Evolutionary conservation across 2,888 invertebrate genomes (phyloP), one percentile per base, ranked within the genome.

Genomic region (Prionchulus punctatus): DNA sequence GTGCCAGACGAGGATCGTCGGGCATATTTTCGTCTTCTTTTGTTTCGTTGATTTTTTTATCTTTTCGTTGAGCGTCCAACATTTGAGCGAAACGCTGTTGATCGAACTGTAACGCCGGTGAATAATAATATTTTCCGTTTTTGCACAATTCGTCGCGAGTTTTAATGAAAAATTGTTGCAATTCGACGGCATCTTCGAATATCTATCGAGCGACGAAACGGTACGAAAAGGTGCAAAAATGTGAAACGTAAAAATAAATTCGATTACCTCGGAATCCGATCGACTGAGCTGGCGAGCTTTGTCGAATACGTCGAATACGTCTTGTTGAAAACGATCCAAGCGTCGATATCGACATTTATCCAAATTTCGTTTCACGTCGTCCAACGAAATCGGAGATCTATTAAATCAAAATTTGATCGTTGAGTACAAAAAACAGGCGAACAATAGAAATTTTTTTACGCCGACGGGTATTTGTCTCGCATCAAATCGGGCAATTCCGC

Each of bases 301-400:
- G 66, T 92, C 90, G 69, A 96, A 81, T 60, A 94, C 87, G 36
- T 84, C 80, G 71, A 98, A 96, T 70, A 96, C 82, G 70, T 98
- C 96, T 66, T 90, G 90, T 76, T 96, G 96, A 75, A 96, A 96
- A 56, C 83, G 80, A 72, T 98, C 96, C 60, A 98, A 76, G 3
- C 98, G 79, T 65, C 86, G 84, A 73, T 98, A 98, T 2, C 88
- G 80, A 0, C 89, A 88, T 71, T 60, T 72, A 62, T 96, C 92
- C 47, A 98, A 76, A 26, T 94, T 80, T 26, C 89, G 79, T 71
- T 94, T 96, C 54, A 98, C 87, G 56, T 92, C 76, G 72, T 96
- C 96, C 64, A 94, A 77, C 0, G 90, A 88, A 55, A 90, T 79
- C 0, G 86, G 89, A 54, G 88, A 81, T 0, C 83, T 76, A 67